Evolutionary conservation across 2,113 vertebrate genomes (phyloP).

Genomic region (Malurus elegans): DNA sequence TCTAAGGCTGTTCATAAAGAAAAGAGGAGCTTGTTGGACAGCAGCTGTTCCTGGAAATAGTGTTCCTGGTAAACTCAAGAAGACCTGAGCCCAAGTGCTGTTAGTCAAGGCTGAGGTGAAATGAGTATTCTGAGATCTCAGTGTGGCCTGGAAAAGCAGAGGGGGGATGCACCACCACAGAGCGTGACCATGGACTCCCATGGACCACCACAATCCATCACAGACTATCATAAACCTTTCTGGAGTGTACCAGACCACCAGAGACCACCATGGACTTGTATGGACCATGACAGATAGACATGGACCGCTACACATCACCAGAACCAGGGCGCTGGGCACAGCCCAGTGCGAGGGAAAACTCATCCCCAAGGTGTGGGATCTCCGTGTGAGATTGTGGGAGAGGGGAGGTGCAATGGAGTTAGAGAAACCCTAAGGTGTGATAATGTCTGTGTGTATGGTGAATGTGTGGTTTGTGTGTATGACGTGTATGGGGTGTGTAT

Average conservation of each 20-base stretch:
- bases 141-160: background rate
- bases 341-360: background rate
- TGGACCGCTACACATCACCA: background rate
- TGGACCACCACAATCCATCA: background rate
- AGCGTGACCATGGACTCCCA: too few relatives aligned
- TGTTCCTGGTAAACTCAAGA: background rate
- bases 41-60: background rate
- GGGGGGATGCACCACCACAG: background rate
- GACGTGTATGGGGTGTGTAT: too few relatives aligned
- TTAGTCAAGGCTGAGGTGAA: background rate
- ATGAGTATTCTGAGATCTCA: background rate
- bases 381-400: fast-evolving
- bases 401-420: background rate
- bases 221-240: background rate
- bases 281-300: too few relatives aligned
- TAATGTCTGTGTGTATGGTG: background rate
- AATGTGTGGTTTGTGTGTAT: too few relatives aligned
- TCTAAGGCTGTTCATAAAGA: background rate
- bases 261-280: background rate
- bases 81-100: background rate
- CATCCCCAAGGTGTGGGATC: fast-evolving
- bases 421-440: background rate
- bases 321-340: background rate
- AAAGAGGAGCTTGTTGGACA: too few relatives aligned
- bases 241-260: background rate